phyloP scores from a whole-genome alignment of 1,140 invertebrate species.

The Nasonia vitripennis region DNA sequence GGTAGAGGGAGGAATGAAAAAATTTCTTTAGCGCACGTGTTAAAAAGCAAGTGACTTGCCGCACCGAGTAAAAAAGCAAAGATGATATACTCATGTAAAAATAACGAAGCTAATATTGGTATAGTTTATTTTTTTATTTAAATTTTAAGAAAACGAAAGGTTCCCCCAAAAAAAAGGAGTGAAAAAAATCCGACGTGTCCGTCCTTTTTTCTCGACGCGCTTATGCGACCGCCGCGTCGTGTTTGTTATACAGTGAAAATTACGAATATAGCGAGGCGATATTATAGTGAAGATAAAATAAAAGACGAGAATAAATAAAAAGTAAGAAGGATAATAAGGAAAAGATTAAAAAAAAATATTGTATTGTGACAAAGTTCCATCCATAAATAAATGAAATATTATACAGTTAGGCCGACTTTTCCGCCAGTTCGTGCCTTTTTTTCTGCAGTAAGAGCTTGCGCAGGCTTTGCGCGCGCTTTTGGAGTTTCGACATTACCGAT shows the following conservation, averaged over 20 bases:
- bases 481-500: constrained; percentile 36
- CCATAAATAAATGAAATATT: constrained; percentile 76
- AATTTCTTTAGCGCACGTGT: constrained; percentile 21
- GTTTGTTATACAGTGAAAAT: constrained; percentile 65
- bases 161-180: background rate
- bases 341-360: constrained; percentile 68
- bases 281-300: background rate
- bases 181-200: constrained; percentile 43
- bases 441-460: constrained; percentile 67
- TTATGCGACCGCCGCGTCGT: constrained; percentile 54
- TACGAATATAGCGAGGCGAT: constrained; percentile 22
- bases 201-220: constrained; percentile 49
- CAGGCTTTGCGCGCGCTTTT: constrained; percentile 48
- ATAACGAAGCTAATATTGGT: constrained; percentile 6
- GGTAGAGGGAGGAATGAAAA: background rate
- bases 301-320: constrained; percentile 13
- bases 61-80: constrained; percentile 51
- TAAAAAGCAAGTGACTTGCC: constrained; percentile 13
- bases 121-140: constrained; percentile 44
- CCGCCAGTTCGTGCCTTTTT: constrained; percentile 76
- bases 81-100: constrained; percentile 19
- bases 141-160: constrained; percentile 27
- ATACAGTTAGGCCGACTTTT: constrained; percentile 76
- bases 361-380: constrained; percentile 76
- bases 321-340: constrained; percentile 48